Evolutionary conservation across 2,888 invertebrate species (phyloP), one percentile per base, ranked within the genome.

Genomic region (Corbicula japonica): DNA sequence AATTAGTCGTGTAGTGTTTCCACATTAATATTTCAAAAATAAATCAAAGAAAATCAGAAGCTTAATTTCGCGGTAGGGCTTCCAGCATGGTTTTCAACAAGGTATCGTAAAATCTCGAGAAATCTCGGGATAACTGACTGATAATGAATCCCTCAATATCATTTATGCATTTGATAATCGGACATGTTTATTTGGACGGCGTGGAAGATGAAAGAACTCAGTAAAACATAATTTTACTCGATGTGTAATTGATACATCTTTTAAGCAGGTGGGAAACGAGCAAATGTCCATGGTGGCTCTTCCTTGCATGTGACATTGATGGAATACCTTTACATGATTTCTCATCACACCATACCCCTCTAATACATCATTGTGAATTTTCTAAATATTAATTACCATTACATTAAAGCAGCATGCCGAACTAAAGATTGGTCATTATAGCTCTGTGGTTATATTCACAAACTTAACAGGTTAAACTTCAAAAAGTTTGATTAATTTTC

Each of bases 161-260:
- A 65, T 76, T 68, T 78, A 74, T 75, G 78, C 61, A 78, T 82
- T 75, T 76, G 78, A 82, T 82, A 82, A 78, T 82, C 82, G 76
- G 82, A 71, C 82, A 82, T 82, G 78, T 82, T 82, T 82, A 82
- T 82, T 82, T 78, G 75, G 82, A 75, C 82, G 73, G 69, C 54
- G 60, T 50, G 62, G 54, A 69, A 78, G 75, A 82, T 82, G 78
- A 82, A 82, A 82, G 82, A 28, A 58, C 50, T 48, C 35, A 50
- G 32, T 50, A 30, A 54, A 46, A 60, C 68, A 73, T 72, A 62
- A 65, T 71, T 78, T 68, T 63, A 68, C 75, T 70, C 65, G 52
- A 38, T 41, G 52, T 32, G 76, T 61, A 77, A 82, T 78, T 65
- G 69, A 82, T 78, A 82, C 82, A 77, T 38, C 52, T 58, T 52